phyloP scores from a whole-genome alignment of 1,140 invertebrate genomes.

The Brachionus koreanus region DNA sequence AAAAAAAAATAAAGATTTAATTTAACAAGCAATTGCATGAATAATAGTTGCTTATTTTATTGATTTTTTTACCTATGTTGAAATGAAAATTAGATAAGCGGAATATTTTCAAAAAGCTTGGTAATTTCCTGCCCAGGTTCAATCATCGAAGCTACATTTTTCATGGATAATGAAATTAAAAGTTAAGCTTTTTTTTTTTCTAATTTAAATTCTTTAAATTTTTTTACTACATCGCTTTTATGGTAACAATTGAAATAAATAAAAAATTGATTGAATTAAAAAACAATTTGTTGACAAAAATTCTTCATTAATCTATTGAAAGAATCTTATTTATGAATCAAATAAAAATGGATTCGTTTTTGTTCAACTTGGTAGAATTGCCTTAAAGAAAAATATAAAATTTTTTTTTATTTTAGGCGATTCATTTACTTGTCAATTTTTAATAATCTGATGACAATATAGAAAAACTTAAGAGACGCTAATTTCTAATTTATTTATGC shows the following conservation, averaged over 20 bases:
- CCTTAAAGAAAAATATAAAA: not conserved
- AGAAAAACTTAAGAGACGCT: not conserved
- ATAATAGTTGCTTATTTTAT: not conserved
- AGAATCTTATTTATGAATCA: not conserved
- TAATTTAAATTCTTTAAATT: no score
- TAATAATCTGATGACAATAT: not conserved
- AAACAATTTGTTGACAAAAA: no score
- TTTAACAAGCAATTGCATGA: not conserved
- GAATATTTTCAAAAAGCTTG: not conserved
- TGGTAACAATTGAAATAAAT: no score
- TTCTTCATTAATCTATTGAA: not conserved
- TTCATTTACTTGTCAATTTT: not conserved
- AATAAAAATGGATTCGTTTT: not conserved
- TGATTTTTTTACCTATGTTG: not conserved
- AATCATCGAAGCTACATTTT: no score
- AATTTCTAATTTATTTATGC: not conserved
- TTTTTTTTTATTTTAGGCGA: not conserved
- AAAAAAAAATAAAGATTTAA: not conserved
- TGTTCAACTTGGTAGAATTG: not conserved
- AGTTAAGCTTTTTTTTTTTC: no score
- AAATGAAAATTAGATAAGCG: not conserved
- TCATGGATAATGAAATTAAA: no score
- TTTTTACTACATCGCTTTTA: no score
- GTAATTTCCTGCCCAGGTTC: no score
- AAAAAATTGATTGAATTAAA: no score